Evolutionary conservation across 2,797 vertebrate species (phyloP), one percentile per base, ranked within the genome.

Genomic region (Hypotaenidia philippensis): DNA sequence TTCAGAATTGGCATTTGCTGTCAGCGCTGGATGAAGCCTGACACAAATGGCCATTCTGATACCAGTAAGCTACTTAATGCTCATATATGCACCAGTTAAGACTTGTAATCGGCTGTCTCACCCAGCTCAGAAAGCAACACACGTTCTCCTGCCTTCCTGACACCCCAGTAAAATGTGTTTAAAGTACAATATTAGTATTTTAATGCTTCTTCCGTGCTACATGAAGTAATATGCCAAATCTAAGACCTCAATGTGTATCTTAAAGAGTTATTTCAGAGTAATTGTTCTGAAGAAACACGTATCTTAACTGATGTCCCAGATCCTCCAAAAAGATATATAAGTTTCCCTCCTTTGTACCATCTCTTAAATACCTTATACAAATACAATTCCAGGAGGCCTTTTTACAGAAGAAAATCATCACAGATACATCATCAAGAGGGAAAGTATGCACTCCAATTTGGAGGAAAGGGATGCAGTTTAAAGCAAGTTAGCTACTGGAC

Each of bases 1-100:
- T 93, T 97, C 94, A 97, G 97, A 98, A 97, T 83, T 68, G 59
- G 91, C 94, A 96, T 97, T 97, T 97, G 94, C 92, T 90, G 89
- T 85, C 94, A 95, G 94, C 40, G 95, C 87, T 90, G 92, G 34
- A 89, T 80, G 87, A 92, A 97, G 83, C 72, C 85, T 89, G 83
- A 97, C 65, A 96, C 89, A 98, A 96, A 96, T 95, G 85, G 91
- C 82, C 90, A 89, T 94, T 94, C 95, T 94, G 95, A 97, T 64
- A 96, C 96, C 94, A 97, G 92, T 88, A 88, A 94, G 94, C 97
- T 94, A 97, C 88, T 96, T 94, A 83, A 93, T 87, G 94, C 86
- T 92, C 93, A 89, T 93, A 95, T 91, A 96, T 45, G 87, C 89
- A 97, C 90, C 96, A 95, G 91, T 96, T 95, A 97, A 97, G 96